These are phyloP conservation scores for Lamprotornis superbus DNA, from an alignment of 2,113 vertebrate genomes.

Conservation along the genomic window DNA sequence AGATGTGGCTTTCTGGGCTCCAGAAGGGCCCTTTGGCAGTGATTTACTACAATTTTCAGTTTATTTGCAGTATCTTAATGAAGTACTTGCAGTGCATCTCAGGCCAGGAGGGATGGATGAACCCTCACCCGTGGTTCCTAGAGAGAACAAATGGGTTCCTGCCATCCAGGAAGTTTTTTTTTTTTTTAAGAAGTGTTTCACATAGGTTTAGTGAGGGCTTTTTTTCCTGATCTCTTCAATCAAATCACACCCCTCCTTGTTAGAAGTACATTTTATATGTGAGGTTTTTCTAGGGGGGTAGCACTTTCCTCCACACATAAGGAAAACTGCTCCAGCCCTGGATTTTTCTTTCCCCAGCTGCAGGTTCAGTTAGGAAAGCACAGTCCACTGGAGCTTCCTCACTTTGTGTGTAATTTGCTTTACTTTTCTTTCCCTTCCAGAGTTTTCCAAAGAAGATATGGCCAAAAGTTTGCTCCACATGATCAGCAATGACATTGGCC, in stretches of 20 bases:
- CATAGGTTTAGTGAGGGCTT: neutral
- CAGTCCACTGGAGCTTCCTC: neutral
- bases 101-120: neutral
- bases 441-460: constrained; percentile 97
- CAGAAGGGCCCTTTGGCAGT: neutral
- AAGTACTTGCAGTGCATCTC: neutral
- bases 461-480: constrained; percentile 97
- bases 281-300: neutral
- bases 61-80: neutral
- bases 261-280: neutral
- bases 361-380: neutral
- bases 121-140: neutral
- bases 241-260: neutral
- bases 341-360: neutral
- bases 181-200: neutral
- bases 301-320: neutral
- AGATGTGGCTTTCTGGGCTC: neutral
- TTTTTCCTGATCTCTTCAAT: neutral
- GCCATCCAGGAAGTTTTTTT: neutral
- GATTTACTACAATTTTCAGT: neutral
- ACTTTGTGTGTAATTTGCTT: neutral
- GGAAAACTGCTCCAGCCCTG: neutral
- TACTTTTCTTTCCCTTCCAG: constrained; percentile 56
- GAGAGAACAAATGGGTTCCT: neutral
- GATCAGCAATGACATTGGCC: constrained; percentile 99